Conservation (phyloP, 2,888 invertebrate genomes). For the Chymomyza fuscimana region DNA sequence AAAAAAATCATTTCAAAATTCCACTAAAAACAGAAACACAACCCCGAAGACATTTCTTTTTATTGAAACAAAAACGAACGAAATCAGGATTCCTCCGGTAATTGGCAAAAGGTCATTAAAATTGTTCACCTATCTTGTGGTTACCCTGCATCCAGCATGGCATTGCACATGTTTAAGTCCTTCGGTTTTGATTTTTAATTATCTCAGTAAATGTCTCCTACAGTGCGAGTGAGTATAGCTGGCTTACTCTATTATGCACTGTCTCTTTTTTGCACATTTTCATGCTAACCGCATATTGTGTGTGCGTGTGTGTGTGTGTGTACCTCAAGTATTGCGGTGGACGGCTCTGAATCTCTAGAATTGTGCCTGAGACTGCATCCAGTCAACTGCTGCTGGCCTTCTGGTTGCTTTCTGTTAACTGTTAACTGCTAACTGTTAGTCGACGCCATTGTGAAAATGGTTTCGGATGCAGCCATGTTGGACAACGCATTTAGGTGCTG, state of each 20-base stretch:
- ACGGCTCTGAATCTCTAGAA: not conserved
- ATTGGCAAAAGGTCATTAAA: constrained; percentile 1
- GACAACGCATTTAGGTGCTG: constrained; percentile 83
- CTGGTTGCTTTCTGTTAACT: not conserved
- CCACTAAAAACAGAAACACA: no score
- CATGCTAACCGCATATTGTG: not conserved
- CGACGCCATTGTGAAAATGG: constrained; percentile 52
- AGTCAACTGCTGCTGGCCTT: not conserved
- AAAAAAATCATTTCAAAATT: no score
- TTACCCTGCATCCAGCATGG: not conserved
- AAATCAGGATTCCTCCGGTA: not conserved
- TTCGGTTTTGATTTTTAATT: constrained; percentile 16
- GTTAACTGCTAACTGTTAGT: constrained; percentile 4
- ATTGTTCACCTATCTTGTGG: not conserved
- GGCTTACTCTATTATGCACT: not conserved
- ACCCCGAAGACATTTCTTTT: not conserved
- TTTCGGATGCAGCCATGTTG: constrained; percentile 77
- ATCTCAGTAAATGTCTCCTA: not conserved
- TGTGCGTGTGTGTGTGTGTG: not conserved
- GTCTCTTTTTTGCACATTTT: not conserved
- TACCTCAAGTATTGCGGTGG: constrained; percentile 13
- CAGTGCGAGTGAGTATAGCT: no score
- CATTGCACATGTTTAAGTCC: not conserved
- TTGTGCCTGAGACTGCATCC: not conserved
- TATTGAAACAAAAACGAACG: not conserved